Base-by-base conservation (phyloP, 2,888 invertebrate genomes). In the Barypeithes pellucidus region DNA sequence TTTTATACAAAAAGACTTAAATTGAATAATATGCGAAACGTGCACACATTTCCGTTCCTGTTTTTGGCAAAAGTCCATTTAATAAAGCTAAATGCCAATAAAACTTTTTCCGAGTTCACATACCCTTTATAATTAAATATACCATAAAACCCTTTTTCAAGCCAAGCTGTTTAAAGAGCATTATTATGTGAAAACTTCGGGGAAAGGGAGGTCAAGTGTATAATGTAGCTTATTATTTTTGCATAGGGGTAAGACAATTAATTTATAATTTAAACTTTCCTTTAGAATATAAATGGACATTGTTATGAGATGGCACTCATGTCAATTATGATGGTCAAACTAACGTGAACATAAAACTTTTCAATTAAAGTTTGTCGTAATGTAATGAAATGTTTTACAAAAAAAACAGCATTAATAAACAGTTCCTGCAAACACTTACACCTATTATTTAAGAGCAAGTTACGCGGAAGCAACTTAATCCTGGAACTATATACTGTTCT, bases 181-280 rank as follows among this genome's bases (percentile, higher is more conserved):
- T 57, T 57, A 33, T 33, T 33, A 57, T 33, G 33, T 57, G 54
- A 16, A 57, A 57, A 50, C 16, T 57, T 57, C 18, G 11, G 11
- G 9, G 16, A 33, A 57, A 33, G 54, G 33, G 16, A 33, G 33
- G 33, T 57, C 54, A 57, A 57, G 33, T 57, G 33, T 33, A 57
- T 57, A 57, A 57, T 57, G 33, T 16, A 57, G 33, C 33, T 57
- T 33, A 57, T 57, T 57, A 57, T 57, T 57, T 57, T 57, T 57
- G 54, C 54, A 57, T 57, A 11, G 54, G 33, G 54, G 54, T 57
- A 18, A 57, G 22, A 33, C 54, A 57, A 29, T 57, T 57, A 33
- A 57, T 57, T 57, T 16, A 33, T 33, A 16, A 57, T 57, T 57
- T 33, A 57, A 57, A 57, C 18, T 18, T 33, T 11, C 54, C 16